These are phyloP conservation scores for Chrysolina haemoptera DNA, from an alignment of 2,888 invertebrate genomes.

Conservation along the genomic window DNA sequence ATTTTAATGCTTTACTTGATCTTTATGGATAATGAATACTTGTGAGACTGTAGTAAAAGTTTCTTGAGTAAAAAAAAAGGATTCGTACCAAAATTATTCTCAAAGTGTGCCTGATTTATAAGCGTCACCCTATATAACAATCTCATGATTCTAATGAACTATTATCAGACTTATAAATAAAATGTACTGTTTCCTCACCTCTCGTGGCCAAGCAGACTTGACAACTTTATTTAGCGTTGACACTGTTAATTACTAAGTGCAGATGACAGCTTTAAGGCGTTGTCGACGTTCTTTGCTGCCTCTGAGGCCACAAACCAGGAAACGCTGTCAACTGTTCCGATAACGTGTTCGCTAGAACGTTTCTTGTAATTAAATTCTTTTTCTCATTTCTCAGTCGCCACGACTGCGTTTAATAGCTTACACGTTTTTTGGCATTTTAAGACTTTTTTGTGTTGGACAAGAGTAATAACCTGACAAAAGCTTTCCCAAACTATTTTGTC, in stretches of 20 bases:
- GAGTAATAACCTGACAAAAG: not conserved
- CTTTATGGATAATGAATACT: no score
- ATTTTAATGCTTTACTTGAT: no score
- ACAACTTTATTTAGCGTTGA: slow-evolving; percentile 41
- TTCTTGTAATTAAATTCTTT: slow-evolving; percentile 43
- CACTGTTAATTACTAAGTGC: slow-evolving; percentile 55
- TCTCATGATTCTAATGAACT: not conserved
- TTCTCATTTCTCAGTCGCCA: slow-evolving; percentile 28
- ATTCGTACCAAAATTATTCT: no score
- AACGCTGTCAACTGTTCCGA: slow-evolving; percentile 56
- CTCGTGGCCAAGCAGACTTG: slow-evolving; percentile 23
- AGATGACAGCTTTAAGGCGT: slow-evolving; percentile 59
- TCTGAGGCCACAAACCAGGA: slow-evolving; percentile 54
- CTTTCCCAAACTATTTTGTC: no score
- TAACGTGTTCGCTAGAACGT: slow-evolving; percentile 50
- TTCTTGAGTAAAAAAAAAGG: no score
- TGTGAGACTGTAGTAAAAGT: no score
- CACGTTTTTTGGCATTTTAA: slow-evolving; percentile 14
- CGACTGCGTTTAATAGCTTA: slow-evolving; percentile 13
- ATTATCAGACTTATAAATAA: not conserved
- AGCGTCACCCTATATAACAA: not conserved
- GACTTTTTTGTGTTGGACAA: not conserved
- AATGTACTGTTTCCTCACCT: not conserved
- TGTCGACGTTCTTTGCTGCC: slow-evolving; percentile 57
- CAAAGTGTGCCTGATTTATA: no score